phyloP scores from a whole-genome alignment of 2,888 invertebrate genomes.

The Acleris laterana region DNA sequence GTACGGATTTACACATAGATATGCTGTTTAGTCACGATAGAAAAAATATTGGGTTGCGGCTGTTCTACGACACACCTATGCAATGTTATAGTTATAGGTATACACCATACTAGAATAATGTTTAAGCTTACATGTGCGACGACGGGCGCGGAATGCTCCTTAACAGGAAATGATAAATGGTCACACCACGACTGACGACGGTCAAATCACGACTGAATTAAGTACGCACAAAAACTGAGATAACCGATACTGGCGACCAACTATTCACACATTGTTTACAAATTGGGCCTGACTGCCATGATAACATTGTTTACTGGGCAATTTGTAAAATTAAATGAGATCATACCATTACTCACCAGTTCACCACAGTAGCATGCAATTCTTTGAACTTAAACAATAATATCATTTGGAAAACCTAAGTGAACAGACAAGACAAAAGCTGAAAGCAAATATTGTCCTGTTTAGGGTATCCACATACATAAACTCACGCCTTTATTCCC shows the following conservation, averaged over 20 bases:
- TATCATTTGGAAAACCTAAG: neutral
- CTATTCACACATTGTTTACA: slow-evolving; percentile 27
- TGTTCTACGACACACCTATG: too few species aligned
- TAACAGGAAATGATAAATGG: slow-evolving; percentile 25
- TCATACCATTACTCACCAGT: slow-evolving; percentile 24
- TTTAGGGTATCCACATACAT: too few species aligned
- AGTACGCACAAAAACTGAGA: slow-evolving; percentile 37
- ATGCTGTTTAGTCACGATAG: slow-evolving; percentile 20
- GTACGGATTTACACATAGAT: slow-evolving; percentile 1
- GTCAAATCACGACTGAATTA: slow-evolving; percentile 35
- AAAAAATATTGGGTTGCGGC: slow-evolving; percentile 19
- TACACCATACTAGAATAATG: neutral
- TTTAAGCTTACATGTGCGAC: slow-evolving; percentile 14
- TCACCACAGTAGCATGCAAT: slow-evolving; percentile 14
- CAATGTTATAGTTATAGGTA: too few species aligned
- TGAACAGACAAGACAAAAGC: neutral
- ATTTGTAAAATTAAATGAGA: slow-evolving; percentile 27
- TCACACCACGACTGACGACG: slow-evolving; percentile 29
- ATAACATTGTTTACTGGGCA: slow-evolving; percentile 34
- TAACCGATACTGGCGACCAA: slow-evolving; percentile 30
- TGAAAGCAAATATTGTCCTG: neutral
- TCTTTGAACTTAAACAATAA: neutral
- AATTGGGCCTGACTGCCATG: slow-evolving; percentile 18
- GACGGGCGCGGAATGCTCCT: neutral
- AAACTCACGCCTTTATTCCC: too few species aligned